A percentile compares a stretch with the other conserved stretches of the same genome.
These are phyloP conservation scores for Plectropomus leopardus DNA, from an alignment of 2,113 vertebrate species.

Conservation along the genomic window DNA sequence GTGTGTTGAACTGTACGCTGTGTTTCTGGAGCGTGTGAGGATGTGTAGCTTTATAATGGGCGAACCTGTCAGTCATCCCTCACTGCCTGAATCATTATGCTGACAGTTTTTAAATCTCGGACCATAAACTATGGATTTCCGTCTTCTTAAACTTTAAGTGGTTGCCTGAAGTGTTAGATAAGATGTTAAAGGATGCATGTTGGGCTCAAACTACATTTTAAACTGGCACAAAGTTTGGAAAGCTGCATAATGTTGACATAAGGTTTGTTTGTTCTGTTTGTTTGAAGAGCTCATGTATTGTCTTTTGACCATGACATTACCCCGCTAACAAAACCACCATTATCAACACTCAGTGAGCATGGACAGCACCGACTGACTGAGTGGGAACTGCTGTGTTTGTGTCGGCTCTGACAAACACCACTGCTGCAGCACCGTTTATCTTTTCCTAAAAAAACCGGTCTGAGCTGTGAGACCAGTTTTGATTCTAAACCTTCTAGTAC, in stretches of 20 bases:
- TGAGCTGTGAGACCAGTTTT: constrained; percentile 36
- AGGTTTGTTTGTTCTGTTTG: constrained; percentile 43
- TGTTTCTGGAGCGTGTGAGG: not conserved
- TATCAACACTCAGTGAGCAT: constrained; percentile 27
- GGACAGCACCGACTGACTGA: constrained; percentile 22
- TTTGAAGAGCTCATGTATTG: constrained; percentile 28
- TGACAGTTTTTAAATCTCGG: constrained; percentile 9
- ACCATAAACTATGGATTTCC: not conserved
- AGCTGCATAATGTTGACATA: constrained; percentile 31
- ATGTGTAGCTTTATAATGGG: constrained; percentile 34
- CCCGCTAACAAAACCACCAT: constrained; percentile 16
- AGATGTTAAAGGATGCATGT: constrained; percentile 11
- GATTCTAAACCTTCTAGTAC: constrained; percentile 26
- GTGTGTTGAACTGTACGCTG: constrained; percentile 22
- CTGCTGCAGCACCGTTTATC: constrained; percentile 31
- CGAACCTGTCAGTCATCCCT: constrained; percentile 22
- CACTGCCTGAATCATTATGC: constrained; percentile 4
- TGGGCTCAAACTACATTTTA: not conserved
- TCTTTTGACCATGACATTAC: constrained; percentile 14
- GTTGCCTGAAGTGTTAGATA: not conserved
- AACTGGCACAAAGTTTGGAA: not conserved
- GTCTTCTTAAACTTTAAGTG: not conserved
- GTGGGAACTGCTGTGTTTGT: constrained; percentile 31
- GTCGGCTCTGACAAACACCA: constrained; percentile 47
- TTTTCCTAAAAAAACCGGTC: constrained; percentile 14